Evolutionary conservation across 2,888 invertebrate genomes (phyloP).

Genomic region (Temnothorax unifasciatus): DNA sequence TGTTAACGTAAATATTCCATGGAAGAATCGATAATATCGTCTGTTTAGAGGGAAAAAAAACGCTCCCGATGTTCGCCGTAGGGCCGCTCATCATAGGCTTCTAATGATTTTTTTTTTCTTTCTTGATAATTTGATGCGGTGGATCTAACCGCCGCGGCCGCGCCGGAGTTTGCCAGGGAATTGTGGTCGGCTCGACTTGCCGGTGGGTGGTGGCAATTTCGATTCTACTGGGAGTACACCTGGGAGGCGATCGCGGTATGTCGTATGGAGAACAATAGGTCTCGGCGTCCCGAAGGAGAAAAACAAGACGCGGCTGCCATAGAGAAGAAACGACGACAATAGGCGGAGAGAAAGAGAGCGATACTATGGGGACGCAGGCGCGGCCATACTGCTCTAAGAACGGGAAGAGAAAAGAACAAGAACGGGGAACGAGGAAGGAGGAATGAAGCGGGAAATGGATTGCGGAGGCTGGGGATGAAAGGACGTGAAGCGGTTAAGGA

Average conservation of each 20-base stretch:
- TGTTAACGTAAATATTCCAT: neutral
- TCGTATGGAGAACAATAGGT: slow-evolving; percentile 49
- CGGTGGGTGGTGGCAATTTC: slow-evolving; percentile 30
- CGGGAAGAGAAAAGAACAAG: slow-evolving; percentile 1
- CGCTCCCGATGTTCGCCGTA: too few species aligned
- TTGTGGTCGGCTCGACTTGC: slow-evolving; percentile 37
- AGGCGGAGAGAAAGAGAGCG: slow-evolving; percentile 15
- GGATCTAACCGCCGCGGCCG: neutral
- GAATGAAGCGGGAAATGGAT: slow-evolving; percentile 2
- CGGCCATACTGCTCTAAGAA: slow-evolving; percentile 12
- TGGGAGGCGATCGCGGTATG: slow-evolving; percentile 26
- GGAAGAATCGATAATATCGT: neutral
- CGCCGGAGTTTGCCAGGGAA: neutral
- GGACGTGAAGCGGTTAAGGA: slow-evolving; percentile 38
- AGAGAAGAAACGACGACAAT: neutral
- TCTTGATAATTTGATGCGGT: neutral
- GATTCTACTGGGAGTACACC: slow-evolving; percentile 49
- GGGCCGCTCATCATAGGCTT: slow-evolving; percentile 2
- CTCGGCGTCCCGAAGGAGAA: slow-evolving; percentile 40
- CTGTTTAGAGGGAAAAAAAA: neutral
- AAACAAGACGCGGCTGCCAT: slow-evolving; percentile 31
- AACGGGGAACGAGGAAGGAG: too few species aligned
- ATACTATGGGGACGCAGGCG: slow-evolving; percentile 5
- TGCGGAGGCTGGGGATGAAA: slow-evolving; percentile 41
- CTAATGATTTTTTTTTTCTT: slow-evolving; percentile 43